Evolutionary conservation across 2,888 invertebrate species (phyloP).

Genomic region (Drosophila anomalipes): DNA sequence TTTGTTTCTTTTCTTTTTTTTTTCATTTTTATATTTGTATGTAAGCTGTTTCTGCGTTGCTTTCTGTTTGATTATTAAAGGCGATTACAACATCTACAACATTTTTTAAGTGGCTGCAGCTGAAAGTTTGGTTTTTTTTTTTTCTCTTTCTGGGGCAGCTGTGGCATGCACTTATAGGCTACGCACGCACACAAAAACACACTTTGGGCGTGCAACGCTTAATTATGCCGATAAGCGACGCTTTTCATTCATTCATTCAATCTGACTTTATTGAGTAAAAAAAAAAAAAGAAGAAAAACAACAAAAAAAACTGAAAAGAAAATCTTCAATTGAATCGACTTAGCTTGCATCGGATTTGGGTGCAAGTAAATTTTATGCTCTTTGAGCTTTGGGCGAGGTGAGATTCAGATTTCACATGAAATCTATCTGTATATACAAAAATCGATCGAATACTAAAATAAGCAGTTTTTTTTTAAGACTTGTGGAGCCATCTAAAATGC

Average conservation of each 20-base stretch:
- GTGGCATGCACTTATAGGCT: slow-evolving; percentile 59
- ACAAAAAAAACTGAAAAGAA: slow-evolving; percentile 7
- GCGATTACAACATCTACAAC: slow-evolving; percentile 73
- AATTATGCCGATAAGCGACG: slow-evolving; percentile 55
- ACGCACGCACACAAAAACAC: slow-evolving; percentile 7
- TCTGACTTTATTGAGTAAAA: slow-evolving; percentile 26
- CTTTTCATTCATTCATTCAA: slow-evolving; percentile 50
- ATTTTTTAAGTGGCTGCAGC: slow-evolving; percentile 40
- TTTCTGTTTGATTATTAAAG: slow-evolving; percentile 57
- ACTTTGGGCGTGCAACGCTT: slow-evolving; percentile 22
- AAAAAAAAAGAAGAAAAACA: background rate
- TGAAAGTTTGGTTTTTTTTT: slow-evolving; percentile 7
- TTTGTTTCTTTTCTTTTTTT: slow-evolving; percentile 29
- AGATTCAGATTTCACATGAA: background rate
- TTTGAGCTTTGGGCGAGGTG: slow-evolving; percentile 3
- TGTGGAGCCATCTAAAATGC: background rate
- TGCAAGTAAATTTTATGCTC: slow-evolving; percentile 16
- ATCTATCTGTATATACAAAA: background rate
- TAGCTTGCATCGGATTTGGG: slow-evolving; percentile 18
- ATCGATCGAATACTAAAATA: background rate
- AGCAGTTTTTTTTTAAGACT: background rate
- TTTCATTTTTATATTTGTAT: slow-evolving; percentile 5
- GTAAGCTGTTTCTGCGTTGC: slow-evolving; percentile 22
- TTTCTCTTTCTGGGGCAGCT: slow-evolving; percentile 41
- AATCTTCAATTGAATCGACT: slow-evolving; percentile 40